Conservation (phyloP, 2,888 invertebrate species). For the Sepioteuthis lessoniana region DNA sequence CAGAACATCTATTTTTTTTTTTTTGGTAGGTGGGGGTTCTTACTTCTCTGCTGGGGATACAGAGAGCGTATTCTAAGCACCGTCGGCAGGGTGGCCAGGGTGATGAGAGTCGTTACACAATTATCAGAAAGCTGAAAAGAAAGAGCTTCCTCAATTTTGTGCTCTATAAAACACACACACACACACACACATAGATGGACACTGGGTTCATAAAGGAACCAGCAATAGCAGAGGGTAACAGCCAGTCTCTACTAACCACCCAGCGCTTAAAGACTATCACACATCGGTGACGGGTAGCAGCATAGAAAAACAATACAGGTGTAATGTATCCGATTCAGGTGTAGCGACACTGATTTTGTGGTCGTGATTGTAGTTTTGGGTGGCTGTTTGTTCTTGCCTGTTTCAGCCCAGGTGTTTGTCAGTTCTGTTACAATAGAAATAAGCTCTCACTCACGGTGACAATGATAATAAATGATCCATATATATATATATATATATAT, state of each 20-base stretch:
- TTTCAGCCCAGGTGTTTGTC: neutral
- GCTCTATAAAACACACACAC: neutral
- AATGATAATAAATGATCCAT: neutral
- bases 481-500: constrained; percentile 33
- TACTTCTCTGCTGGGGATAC: too few species aligned
- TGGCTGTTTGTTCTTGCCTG: neutral
- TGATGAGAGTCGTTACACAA: neutral
- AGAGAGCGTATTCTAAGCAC: too few species aligned
- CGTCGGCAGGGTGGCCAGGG: too few species aligned
- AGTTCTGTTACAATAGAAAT: constrained; percentile 7
- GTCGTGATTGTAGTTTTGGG: neutral
- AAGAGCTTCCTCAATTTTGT: neutral
- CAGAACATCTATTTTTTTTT: too few species aligned
- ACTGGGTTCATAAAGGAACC: neutral
- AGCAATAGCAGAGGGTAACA: neutral
- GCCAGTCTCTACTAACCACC: neutral
- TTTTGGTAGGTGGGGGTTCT: too few species aligned
- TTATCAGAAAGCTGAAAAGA: neutral
- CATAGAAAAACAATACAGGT: neutral
- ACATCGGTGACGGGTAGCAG: neutral
- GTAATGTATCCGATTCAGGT: constrained; percentile 33
- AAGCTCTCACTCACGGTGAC: constrained; percentile 5
- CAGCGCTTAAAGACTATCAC: neutral
- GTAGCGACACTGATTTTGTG: neutral
- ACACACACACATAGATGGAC: neutral